Conservation (phyloP, 2,888 invertebrate genomes). For the Ethmia dodecea region DNA sequence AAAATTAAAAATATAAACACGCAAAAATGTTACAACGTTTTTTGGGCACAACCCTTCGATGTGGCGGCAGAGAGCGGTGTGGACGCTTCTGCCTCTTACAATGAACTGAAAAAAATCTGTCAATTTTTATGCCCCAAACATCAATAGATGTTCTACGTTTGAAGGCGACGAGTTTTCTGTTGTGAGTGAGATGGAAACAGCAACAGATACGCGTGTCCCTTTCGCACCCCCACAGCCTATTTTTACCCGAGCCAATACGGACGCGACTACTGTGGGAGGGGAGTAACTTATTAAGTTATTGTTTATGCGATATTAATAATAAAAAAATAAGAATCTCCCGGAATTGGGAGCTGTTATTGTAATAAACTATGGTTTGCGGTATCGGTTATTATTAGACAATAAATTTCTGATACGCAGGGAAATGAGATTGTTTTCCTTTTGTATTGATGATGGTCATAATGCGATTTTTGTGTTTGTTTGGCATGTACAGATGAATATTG, state of each 20-base stretch:
- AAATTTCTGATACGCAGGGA: conserved; percentile 49
- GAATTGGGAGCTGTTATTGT: conserved; percentile 44
- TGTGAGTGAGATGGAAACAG: conserved; percentile 35
- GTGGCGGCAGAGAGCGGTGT: conserved; percentile 35
- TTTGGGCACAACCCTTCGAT: conserved; percentile 54
- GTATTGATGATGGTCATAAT: conserved; percentile 40
- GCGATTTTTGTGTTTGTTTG: conserved; percentile 52
- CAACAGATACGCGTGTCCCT: conserved; percentile 44
- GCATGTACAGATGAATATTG: too few relatives aligned
- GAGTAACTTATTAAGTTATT: conserved; percentile 73
- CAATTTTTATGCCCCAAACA: conserved; percentile 77
- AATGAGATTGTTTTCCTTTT: conserved; percentile 59
- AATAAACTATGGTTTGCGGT: conserved; percentile 44
- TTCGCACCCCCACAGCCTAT: conserved; percentile 68
- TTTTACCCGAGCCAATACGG: conserved; percentile 66
- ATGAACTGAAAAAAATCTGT: conserved; percentile 76
- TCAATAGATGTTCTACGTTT: conserved; percentile 74
- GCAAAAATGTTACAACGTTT: conserved; percentile 28
- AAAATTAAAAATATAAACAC: conserved; percentile 21
- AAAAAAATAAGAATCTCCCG: conserved; percentile 60
- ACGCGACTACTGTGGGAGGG: conserved; percentile 62
- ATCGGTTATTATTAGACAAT: conserved; percentile 52
- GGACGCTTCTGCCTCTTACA: conserved; percentile 47
- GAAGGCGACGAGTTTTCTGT: conserved; percentile 67
- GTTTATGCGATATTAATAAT: conserved; percentile 73